Percentiles rank a stretch among this genome's conserved stretches.
phyloP scores from a whole-genome alignment of 2,888 invertebrate genomes.

The Limnephilus rhombicus region DNA sequence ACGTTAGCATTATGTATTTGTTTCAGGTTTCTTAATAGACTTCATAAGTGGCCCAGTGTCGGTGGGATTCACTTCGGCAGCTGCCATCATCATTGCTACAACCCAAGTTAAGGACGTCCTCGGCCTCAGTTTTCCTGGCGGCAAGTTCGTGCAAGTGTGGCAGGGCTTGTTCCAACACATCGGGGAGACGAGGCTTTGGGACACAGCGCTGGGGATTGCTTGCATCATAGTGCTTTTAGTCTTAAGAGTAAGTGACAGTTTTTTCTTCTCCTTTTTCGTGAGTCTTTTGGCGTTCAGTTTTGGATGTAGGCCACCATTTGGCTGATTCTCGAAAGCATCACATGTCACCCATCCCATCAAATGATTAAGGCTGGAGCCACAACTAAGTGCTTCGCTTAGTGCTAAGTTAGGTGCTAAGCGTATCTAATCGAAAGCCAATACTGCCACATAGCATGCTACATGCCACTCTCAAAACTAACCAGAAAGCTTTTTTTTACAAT shows the following conservation, averaged over 20 bases:
- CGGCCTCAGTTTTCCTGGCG: slow-evolving; percentile 82
- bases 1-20: neutral
- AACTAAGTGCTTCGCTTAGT: too few relatives aligned
- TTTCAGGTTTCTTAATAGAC: slow-evolving; percentile 87
- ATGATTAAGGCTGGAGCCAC: too few relatives aligned
- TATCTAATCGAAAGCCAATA: too few relatives aligned
- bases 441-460: too few relatives aligned
- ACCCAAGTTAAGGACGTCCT: slow-evolving; percentile 88
- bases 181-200: slow-evolving; percentile 83
- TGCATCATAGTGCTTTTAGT: slow-evolving; percentile 84
- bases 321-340: too few relatives aligned
- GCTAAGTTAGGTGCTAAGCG: too few relatives aligned
- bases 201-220: slow-evolving; percentile 82
- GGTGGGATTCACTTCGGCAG: slow-evolving; percentile 89
- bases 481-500: too few relatives aligned
- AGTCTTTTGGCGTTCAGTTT: neutral
- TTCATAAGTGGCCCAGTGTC: slow-evolving; percentile 92
- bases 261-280: neutral
- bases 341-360: too few relatives aligned
- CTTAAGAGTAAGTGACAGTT: slow-evolving; percentile 79
- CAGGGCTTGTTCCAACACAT: slow-evolving; percentile 84
- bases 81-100: slow-evolving; percentile 89
- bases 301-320: neutral
- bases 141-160: slow-evolving; percentile 86
- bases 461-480: too few relatives aligned